Percentiles rank a stretch among this genome's conserved stretches.
Evolutionary conservation across 2,797 vertebrate genomes (phyloP).

Genomic region (Chaunax sp.): DNA sequence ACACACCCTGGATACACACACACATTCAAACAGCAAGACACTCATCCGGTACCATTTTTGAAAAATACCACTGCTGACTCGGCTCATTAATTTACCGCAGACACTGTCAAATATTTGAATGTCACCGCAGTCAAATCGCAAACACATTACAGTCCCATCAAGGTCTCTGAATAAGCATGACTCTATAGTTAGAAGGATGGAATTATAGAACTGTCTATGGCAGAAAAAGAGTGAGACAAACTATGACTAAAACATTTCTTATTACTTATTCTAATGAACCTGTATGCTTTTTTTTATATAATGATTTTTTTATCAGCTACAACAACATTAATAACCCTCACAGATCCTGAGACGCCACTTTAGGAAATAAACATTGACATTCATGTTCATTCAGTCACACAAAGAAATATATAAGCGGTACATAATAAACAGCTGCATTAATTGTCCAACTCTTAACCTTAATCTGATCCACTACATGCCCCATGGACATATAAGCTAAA

Average conservation of each 20-base stretch:
- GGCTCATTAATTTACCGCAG: conserved; percentile 32
- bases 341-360: neutral
- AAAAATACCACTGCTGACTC: conserved; percentile 29
- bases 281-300: neutral
- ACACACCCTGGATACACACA: neutral
- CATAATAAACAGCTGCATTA: no score
- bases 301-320: neutral
- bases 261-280: neutral
- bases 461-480: no score
- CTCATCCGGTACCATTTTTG: conserved; percentile 29
- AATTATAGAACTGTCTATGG: neutral
- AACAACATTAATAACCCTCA: neutral
- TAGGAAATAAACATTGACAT: neutral
- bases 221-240: neutral
- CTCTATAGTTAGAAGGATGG: neutral
- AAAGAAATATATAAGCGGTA: no score
- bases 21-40: neutral
- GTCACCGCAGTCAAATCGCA: conserved; percentile 12
- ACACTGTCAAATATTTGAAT: conserved; percentile 28
- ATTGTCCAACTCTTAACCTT: no score
- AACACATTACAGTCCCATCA: neutral
- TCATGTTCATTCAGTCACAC: neutral
- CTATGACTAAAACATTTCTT: neutral
- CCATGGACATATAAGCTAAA: no score
- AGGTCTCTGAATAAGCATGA: neutral